Evolutionary conservation across 2,797 vertebrate genomes (phyloP), one percentile per base, ranked within the genome.

Genomic region (Margarornis squamiger): DNA sequence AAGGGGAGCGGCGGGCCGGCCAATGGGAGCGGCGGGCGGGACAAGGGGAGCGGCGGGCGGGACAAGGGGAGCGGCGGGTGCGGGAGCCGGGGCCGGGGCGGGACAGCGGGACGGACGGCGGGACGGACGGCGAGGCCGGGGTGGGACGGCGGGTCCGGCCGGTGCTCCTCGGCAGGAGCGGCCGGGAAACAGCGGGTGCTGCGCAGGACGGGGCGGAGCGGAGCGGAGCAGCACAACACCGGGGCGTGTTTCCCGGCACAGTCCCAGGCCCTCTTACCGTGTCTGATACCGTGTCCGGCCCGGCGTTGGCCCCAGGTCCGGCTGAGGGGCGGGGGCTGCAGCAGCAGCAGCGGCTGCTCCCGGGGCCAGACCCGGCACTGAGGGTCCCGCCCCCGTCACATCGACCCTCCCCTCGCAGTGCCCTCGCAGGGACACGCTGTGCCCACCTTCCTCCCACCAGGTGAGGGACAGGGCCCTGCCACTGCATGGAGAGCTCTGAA

Each of bases 401-500:
- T 2, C 34, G 4, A 0, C 4, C 30, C 43, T 41, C 38, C 4
- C 15, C 23, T 6, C 14, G 5, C 2, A 4, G 8, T 2, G 3
- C 9, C 0, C 30, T 3, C 2, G 1, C 2, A 14, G 10, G 45
- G 39, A 4, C 20, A 3, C 26, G 12, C 18, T 6, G 3, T 6
- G 26, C 26, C 30, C 6, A 1, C 6, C 10, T 6, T 12, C 5
- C 8, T 2, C 22, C 32, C 22, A 0, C 4, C 4, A 0, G 17
- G 12, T 8, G 5, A 38, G 21, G 57, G 18, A 7, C 34, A 5
- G 24, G 10, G n/a, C 27, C 46, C 45, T 5, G 39, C 1, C 23
- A 0, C 26, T 3, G 41, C 15, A 0, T 0, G 2, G 20, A 3
- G 1, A 26, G 61, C 65, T 51, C 73, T 2, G 5, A 29, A 13